Evolutionary conservation across 2,888 invertebrate species (phyloP).

Genomic region (Agrotis segetum): DNA sequence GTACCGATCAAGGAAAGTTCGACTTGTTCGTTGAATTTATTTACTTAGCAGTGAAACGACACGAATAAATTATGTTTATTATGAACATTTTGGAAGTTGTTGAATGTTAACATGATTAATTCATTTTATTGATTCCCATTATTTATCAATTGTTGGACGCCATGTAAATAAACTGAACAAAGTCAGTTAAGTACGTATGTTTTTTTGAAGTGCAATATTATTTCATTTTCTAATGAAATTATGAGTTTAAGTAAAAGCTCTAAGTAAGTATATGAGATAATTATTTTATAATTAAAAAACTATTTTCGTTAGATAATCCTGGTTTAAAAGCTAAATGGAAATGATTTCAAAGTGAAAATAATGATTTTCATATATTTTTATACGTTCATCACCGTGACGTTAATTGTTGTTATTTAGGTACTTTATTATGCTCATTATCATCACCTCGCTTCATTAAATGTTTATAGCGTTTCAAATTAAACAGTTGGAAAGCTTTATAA

Average conservation of each 20-base stretch:
- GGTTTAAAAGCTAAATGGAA: slow-evolving; percentile 1
- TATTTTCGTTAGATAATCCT: neutral
- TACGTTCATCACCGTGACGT: slow-evolving; percentile 1
- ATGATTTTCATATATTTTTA: slow-evolving; percentile 9
- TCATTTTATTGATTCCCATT: slow-evolving; percentile 20
- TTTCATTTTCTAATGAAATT: slow-evolving; percentile 19
- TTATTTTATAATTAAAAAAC: neutral
- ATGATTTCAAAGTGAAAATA: slow-evolving; percentile 19
- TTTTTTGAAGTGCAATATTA: slow-evolving; percentile 28
- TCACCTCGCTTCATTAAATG: slow-evolving; percentile 9
- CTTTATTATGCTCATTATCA: slow-evolving; percentile 15
- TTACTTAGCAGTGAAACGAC: slow-evolving; percentile 78
- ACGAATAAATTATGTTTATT: slow-evolving; percentile 64
- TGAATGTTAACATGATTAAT: slow-evolving; percentile 21
- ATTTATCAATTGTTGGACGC: slow-evolving; percentile 18
- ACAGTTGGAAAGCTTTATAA: neutral
- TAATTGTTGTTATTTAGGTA: slow-evolving; percentile 30
- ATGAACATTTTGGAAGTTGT: slow-evolving; percentile 10
- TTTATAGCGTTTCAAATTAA: slow-evolving; percentile 20
- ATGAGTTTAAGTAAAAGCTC: slow-evolving; percentile 20
- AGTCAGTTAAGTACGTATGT: neutral
- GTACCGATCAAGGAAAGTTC: slow-evolving; percentile 63
- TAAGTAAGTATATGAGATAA: neutral
- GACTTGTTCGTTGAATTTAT: slow-evolving; percentile 74
- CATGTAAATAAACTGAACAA: slow-evolving; percentile 12